Conservation (phyloP, 2,113 vertebrate species). For the Microtus pennsylvanicus region DNA sequence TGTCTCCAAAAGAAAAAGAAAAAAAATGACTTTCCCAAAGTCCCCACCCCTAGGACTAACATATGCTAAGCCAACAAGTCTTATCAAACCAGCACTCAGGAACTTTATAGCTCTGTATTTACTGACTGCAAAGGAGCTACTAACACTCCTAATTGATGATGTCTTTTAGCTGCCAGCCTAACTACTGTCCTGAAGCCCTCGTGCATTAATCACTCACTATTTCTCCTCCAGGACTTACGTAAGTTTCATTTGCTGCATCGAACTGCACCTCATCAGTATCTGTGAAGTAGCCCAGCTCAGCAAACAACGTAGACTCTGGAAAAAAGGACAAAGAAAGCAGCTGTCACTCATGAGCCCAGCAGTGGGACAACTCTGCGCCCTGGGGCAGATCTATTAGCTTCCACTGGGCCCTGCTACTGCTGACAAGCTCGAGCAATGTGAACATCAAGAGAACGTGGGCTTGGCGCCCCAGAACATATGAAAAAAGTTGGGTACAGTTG, state of each 20-base stretch:
- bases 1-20: background rate
- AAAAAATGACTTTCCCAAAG: background rate
- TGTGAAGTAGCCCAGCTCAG: slow-evolving; percentile 91
- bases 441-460: background rate
- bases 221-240: slow-evolving; percentile 87
- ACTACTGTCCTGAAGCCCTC: background rate
- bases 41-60: background rate
- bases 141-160: background rate
- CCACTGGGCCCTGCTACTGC: background rate
- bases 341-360: background rate
- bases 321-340: slow-evolving; percentile 10
- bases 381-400: background rate
- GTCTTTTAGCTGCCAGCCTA: background rate
- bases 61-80: background rate
- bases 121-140: background rate
- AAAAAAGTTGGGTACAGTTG: background rate
- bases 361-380: background rate
- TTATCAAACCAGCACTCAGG: background rate
- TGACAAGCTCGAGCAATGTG: background rate
- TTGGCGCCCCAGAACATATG: background rate
- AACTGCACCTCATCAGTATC: slow-evolving; percentile 88
- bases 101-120: background rate
- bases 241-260: slow-evolving; percentile 83
- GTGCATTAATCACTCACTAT: background rate
- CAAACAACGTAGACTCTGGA: slow-evolving; percentile 92